Conservation (phyloP, 2,888 invertebrate species). For the Scaptodrosophila latifasciaeformis region DNA sequence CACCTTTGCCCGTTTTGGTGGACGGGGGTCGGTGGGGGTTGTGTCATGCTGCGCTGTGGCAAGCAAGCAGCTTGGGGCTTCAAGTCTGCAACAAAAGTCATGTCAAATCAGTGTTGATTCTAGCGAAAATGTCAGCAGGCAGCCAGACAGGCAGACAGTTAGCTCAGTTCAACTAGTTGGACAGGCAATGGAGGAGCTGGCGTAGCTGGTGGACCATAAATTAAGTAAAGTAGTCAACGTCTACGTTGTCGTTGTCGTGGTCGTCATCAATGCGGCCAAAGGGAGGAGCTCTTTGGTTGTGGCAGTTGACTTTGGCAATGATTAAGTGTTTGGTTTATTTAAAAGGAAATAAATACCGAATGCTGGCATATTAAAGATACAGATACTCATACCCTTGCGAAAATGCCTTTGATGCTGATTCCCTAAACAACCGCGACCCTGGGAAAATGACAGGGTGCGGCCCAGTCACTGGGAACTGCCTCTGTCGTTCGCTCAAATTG, state of each 20-base stretch:
- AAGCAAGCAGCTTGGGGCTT: constrained; percentile 18
- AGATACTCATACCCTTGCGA: too few relatives aligned
- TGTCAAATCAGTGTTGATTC: constrained; percentile 68
- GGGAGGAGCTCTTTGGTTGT: not conserved
- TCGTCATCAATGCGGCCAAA: not conserved
- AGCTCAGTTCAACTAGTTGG: too few relatives aligned
- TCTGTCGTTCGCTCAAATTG: constrained; percentile 41
- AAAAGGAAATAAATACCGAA: constrained; percentile 17
- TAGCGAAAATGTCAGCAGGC: constrained; percentile 66
- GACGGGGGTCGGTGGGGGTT: constrained; percentile 36
- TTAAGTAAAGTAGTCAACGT: constrained; percentile 60
- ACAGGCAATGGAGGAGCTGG: constrained; percentile 4
- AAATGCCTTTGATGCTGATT: not conserved
- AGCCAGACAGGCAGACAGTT: constrained; percentile 26
- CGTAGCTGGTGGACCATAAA: constrained; percentile 60
- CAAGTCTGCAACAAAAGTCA: constrained; percentile 54
- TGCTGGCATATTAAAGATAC: too few relatives aligned
- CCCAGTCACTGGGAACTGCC: constrained; percentile 22
- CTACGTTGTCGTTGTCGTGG: constrained; percentile 33
- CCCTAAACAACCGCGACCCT: constrained; percentile 2
- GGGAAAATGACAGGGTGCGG: constrained; percentile 38
- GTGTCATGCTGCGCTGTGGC: constrained; percentile 46
- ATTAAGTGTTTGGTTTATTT: constrained; percentile 49
- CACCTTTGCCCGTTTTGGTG: constrained; percentile 42
- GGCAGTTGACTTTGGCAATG: constrained; percentile 56